Base-by-base conservation (phyloP, 2,888 invertebrate genomes). In the Erpobdella octoculata region DNA sequence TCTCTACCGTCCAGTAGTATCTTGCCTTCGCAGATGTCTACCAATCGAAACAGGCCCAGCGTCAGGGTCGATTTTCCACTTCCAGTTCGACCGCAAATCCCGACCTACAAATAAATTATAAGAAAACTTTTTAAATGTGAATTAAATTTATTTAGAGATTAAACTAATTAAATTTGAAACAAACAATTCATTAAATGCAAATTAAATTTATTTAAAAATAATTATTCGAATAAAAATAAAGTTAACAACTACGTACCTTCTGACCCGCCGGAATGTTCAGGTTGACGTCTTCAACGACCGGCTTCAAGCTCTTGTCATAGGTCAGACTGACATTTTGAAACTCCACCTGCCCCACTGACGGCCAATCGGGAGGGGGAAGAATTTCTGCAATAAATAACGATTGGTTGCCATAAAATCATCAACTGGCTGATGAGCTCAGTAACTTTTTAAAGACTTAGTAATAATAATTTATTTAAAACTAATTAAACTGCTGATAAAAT, bases 31-130 rank as follows among this genome's bases (percentile, higher is more conserved):
- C 83, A 84, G 65, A 89, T 85, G 41, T 88, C 86, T 5, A 90
- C 86, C 76, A 90, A 88, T 68, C 89, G 88, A 75, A 89, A 90
- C 73, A 91, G 85, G 3, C 90, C 88, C 83, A 90, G 84, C 18
- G 89, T 87, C 70, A 91, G 80, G 0, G 91, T 89, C 6, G 91
- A 90, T 80, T 91, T 91, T 4, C 91, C 91, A 79, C 91, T 90
- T 67, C 89, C 89, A 64, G 89, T 89, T 71, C 89, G 85, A 0
- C 89, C 89, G 81, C 89, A 89, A 71, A 89, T 86, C 9, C 88
- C 89, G 46, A 89, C 83, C 88, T 88, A 76, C 4, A n/a, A 15
- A 15, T 25, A 53, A n/a, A n/a, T 6, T 6, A 53, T 25, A 21
- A 6, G 6, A n/a, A 18, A 28, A 53, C 21, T 18, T 12, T 12